Base-by-base conservation (phyloP, 2,888 invertebrate genomes). In the Bombylius major region DNA sequence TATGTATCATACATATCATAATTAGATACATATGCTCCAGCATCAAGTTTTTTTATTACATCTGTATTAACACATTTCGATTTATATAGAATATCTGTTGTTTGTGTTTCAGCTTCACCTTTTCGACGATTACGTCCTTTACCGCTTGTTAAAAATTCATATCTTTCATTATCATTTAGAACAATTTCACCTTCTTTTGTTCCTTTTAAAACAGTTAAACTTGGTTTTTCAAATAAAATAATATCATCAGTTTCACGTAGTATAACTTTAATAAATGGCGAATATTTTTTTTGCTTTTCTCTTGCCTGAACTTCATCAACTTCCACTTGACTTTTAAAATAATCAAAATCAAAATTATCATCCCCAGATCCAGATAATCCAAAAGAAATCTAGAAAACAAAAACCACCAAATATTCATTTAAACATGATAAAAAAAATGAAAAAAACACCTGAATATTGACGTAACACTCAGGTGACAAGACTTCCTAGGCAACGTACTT, bases 1-100 rank as follows among this genome's bases (percentile, higher is more conserved):
- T 82, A 86, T 0, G 83, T 84, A 65, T 89, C 89, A 64, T 82
- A 81, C 82, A 89, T 86, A 63, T 88, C 86, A 80, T 87, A 89
- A 65, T 82, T 77, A 1, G 87, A 87, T 0, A 86, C 87, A 66
- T 83, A 86, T 0, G 82, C 78, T 3, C 76, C 76, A 5, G 77
- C 77, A 64, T 84, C 80, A 54, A 72, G 76, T 56, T 78, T 80
- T 55, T 75, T 71, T 1, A 78, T 77, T 33, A 77, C 73, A 3
- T 76, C 76, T 0, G 82, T 78, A 39, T 82, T 77, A 0, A 85
- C 84, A 56, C 80, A 78, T 13, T 86, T 76, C 0, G 82, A 78
- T 69, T 88, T 89, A 12, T 75, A 76, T 7, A 86, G 73, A 36
- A 76, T 70, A 48, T 75, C 76, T 42, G 76, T 71, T 0, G 88